Base-by-base conservation (phyloP, 2,797 vertebrate genomes). In the Macropus fuliginosus region DNA sequence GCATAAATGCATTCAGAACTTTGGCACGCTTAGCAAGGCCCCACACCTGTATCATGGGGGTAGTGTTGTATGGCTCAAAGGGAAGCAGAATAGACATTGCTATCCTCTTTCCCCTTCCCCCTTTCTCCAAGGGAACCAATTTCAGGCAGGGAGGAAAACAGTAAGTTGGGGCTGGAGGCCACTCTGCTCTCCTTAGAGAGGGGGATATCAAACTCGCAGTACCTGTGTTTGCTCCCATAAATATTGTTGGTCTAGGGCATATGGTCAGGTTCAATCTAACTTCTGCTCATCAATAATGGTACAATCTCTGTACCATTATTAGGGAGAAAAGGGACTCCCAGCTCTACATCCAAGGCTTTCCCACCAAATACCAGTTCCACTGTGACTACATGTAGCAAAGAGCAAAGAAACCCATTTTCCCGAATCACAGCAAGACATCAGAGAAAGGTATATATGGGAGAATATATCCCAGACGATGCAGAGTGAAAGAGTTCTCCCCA, bases 1-100 rank as follows among this genome's bases (percentile, higher is more conserved):
- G 10, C 55, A 93, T 24, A 92, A 94, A 96, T 56, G 21, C 40
- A 95, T 74, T 93, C n/a, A 62, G 46, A 92, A 92, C 55, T 81
- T 92, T 95, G 21, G 5, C 21, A 46, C 1, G 4, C 21, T 34
- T 81, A 81, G 18, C 66, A 81, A 81, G n/a, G 18, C n/a, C 18
- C n/a, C 18, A 46, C n/a, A 81, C 46, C 66, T 81, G 18, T 46
- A 46, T 18, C n/a, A 81, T 40, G 24, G 13, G 66, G 34, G 13
- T 18, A 46, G 21, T 40, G 21, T 34, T n/a, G 31, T 81, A 0
- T 81, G 66, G 0, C 66, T 81, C 66, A 40, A 81, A 81, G 66
- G 66, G n/a, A 81, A 40, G 21, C 66, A 40, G 2, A 81, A 81
- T 81, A 46, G 66, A 46, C 9, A 46, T 40, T 4, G 1, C n/a